Conservation (phyloP, 1,140 invertebrate genomes). For the Leptinotarsa texana region DNA sequence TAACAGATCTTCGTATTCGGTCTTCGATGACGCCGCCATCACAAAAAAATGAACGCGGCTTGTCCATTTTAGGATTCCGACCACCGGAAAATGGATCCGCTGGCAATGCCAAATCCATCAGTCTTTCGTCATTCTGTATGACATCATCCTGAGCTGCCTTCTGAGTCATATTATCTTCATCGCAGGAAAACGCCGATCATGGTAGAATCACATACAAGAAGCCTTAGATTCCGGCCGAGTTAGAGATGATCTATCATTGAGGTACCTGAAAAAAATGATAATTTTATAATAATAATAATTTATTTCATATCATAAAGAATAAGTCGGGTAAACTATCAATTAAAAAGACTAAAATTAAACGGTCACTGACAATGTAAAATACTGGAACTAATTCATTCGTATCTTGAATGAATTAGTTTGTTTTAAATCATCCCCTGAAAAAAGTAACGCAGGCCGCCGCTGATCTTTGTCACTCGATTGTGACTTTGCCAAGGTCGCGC, state of each 20-base stretch:
- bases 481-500: no score
- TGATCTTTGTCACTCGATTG: no score
- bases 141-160: neutral
- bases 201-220: neutral
- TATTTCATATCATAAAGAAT: no score
- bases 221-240: no score
- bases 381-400: no score
- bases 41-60: neutral
- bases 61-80: slow-evolving; percentile 12
- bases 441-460: no score
- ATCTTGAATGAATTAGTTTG: no score
- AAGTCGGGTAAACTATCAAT: no score
- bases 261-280: neutral
- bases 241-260: neutral
- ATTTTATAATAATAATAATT: neutral
- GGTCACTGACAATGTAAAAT: no score
- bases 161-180: slow-evolving; percentile 14
- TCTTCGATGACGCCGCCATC: slow-evolving; percentile 9
- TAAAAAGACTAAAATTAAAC: no score
- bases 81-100: neutral
- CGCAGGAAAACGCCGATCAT: neutral
- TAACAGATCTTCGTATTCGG: slow-evolving; percentile 9
- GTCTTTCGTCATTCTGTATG: neutral
- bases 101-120: slow-evolving; percentile 3
- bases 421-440: no score